Conservation (phyloP, 2,797 vertebrate species). For the Rhinophrynus dorsalis region DNA sequence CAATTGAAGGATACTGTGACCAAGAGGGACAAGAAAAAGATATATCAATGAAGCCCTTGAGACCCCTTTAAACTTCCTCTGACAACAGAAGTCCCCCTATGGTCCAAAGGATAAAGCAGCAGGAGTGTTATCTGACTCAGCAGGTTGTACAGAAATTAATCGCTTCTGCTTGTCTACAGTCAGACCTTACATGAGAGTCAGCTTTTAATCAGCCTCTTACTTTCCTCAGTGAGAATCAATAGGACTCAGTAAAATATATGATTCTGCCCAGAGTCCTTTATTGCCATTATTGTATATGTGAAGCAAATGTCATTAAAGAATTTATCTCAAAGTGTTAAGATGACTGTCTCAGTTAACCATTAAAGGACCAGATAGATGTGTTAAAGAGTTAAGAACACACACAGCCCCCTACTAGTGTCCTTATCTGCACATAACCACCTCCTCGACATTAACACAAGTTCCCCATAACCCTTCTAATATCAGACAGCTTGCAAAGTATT, state of each 20-base stretch:
- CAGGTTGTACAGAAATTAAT: conserved; percentile 42
- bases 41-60: conserved; percentile 36
- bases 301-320: too few relatives aligned
- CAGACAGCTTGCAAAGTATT: too few relatives aligned
- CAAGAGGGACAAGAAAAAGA: conserved; percentile 27
- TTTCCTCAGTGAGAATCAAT: conserved; percentile 33
- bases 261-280: conserved; percentile 22
- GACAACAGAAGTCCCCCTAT: conserved; percentile 24
- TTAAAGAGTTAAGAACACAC: too few relatives aligned
- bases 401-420: too few relatives aligned
- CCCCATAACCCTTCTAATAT: too few relatives aligned
- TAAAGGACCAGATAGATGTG: too few relatives aligned
- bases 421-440: too few relatives aligned
- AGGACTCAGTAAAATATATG: conserved; percentile 26
- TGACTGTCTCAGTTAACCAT: too few relatives aligned
- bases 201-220: conserved; percentile 43
- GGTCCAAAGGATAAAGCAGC: conserved; percentile 35
- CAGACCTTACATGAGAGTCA: conserved; percentile 38
- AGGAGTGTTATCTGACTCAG: conserved; percentile 39
- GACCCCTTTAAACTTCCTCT: conserved; percentile 26
- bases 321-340: too few relatives aligned
- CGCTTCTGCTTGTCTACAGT: conserved; percentile 38
- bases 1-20: conserved; percentile 35
- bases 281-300: too few relatives aligned
- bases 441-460: too few relatives aligned